phyloP scores from a whole-genome alignment of 2,888 invertebrate genomes.

The Drosophila subquinaria region DNA sequence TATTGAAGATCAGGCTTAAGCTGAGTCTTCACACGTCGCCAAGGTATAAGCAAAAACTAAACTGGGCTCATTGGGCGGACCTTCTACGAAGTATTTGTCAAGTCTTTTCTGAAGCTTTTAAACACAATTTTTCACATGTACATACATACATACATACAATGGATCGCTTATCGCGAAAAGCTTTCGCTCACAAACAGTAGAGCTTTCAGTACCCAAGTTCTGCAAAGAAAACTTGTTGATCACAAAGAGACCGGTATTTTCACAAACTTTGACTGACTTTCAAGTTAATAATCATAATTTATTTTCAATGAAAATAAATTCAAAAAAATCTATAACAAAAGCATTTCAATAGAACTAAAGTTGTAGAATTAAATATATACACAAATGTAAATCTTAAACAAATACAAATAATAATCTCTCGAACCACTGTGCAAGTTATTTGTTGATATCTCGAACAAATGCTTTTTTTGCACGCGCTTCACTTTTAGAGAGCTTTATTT shows the following conservation, averaged over 20 bases:
- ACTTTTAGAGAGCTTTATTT: conserved; percentile 32
- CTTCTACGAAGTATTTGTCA: not conserved
- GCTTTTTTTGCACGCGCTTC: conserved; percentile 13
- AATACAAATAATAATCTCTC: not conserved
- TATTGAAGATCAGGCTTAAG: conserved; percentile 4
- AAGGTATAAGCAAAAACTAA: conserved; percentile 34
- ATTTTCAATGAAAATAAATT: not conserved
- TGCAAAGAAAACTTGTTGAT: not conserved
- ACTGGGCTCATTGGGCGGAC: not conserved
- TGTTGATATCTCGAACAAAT: conserved; percentile 1
- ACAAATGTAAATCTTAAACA: not conserved
- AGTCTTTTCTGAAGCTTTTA: conserved; percentile 23
- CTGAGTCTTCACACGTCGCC: conserved; percentile 8
- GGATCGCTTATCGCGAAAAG: not conserved
- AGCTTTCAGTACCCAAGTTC: conserved; percentile 22
- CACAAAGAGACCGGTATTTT: not conserved
- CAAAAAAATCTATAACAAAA: not conserved
- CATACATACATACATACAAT: not conserved
- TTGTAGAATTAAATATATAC: not conserved
- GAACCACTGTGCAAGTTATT: conserved; percentile 29
- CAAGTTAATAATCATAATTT: not conserved
- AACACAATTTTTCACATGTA: too few relatives aligned
- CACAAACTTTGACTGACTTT: not conserved
- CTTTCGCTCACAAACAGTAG: not conserved
- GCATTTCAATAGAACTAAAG: not conserved